Base-by-base conservation (phyloP, 2,797 vertebrate genomes). In the Benthosema pterotum region DNA sequence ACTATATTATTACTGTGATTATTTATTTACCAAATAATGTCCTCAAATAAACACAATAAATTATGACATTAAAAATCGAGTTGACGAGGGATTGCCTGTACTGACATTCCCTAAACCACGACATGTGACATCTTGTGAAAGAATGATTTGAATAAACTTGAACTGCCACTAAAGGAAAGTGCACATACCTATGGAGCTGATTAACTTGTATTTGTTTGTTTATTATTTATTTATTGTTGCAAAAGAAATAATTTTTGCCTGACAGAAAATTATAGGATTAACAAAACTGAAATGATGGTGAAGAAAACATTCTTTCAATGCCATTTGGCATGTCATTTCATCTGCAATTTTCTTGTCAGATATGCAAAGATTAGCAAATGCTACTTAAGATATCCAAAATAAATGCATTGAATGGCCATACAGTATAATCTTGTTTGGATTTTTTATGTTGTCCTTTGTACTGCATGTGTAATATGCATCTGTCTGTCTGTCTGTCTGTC, bases 341-440 rank as follows among this genome's bases (percentile, higher is more conserved):
- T 91, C 83, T 81, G 85, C 91, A 80, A 78, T 78, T 87, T 85
- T 90, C 83, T 85, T 91, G 84, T 87, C 90, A 89, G 88, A 92
- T 67, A 68, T 87, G 62, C 73, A 85, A 87, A 88, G 69, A 78
- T 73, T 78, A 83, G 81, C 84, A 81, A 87, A 70, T 67, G 79
- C 79, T 91, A 86, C 85, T 82, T 77, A 83, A 87, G 61, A 88
- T 91, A 81, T 91, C 84, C 83, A 86, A 94, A 94, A 92, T 88
- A 83, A 93, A 91, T 82, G 72, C 83, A 77, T 67, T 77, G 77
- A 91, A 83, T 83, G 78, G 61, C 73, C 65, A 69, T 72, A 63
- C 32, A 38, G 71, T 16, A 43, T 65, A 9, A 52, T 48, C 19
- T 57, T 59, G 78, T 16, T 56, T 17, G 32, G 3, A 56, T 56